Conservation (phyloP, 1,140 invertebrate genomes). For the Zaprionus tsacasi region DNA sequence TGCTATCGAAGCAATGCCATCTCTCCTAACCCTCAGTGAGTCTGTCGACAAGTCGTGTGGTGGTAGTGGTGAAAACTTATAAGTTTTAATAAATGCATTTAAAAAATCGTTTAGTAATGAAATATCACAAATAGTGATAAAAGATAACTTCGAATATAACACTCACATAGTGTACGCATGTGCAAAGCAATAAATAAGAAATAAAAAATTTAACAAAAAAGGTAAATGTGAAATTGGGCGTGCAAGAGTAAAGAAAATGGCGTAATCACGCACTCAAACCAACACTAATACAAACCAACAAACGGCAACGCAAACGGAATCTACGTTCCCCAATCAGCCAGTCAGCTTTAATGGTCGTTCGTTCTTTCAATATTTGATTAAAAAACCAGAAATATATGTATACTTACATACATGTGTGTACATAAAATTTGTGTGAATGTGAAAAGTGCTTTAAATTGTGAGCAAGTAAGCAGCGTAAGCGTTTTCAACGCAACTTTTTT, state of each 20-base stretch:
- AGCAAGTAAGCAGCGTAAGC: conserved; percentile 49
- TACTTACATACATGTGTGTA: conserved; percentile 32
- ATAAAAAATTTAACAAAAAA: conserved; percentile 51
- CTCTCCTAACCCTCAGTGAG: conserved; percentile 36
- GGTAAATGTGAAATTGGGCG: conserved; percentile 76
- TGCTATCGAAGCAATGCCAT: conserved; percentile 22
- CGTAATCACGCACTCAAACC: conserved; percentile 78
- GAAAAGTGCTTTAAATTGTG: conserved; percentile 61
- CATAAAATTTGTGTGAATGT: conserved; percentile 43
- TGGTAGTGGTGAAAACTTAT: conserved; percentile 51
- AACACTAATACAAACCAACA: conserved; percentile 36
- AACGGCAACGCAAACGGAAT: conserved; percentile 74
- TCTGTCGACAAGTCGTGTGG: conserved; percentile 49
- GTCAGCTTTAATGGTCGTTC: conserved; percentile 61
- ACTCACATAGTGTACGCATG: conserved; percentile 47
- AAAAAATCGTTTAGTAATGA: conserved; percentile 30
- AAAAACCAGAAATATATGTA: conserved; percentile 47
- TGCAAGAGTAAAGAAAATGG: conserved; percentile 77
- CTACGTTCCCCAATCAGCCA: conserved; percentile 65
- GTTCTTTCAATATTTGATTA: conserved; percentile 55
- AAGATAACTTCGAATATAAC: conserved; percentile 37
- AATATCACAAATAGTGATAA: conserved; percentile 25
- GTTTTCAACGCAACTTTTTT: conserved; percentile 46
- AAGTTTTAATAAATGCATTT: conserved; percentile 52
- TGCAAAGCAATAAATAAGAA: conserved; percentile 43